These are phyloP conservation scores for Prunella fulvescens DNA, from an alignment of 2,113 vertebrate genomes.

Conservation along the genomic window DNA sequence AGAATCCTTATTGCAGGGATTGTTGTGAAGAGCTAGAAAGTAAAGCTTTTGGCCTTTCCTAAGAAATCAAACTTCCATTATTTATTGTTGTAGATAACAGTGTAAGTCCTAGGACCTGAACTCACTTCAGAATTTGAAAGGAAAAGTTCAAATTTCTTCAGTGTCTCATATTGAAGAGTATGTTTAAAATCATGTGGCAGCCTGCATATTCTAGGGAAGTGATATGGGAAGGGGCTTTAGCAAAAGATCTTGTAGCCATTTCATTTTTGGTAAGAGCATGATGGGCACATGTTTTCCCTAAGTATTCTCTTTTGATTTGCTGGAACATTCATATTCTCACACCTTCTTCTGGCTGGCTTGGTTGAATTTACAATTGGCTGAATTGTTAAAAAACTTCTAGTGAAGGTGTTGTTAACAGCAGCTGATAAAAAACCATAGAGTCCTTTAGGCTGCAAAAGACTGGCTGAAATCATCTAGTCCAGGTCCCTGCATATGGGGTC, in stretches of 20 bases:
- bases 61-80: background rate
- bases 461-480: background rate
- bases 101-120: background rate
- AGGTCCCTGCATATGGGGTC: background rate
- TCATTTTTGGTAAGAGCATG: background rate
- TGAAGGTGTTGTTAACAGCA: background rate
- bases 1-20: background rate
- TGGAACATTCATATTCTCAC: background rate
- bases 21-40: background rate
- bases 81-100: background rate
- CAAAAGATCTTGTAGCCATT: background rate
- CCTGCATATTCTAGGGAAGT: background rate
- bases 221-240: background rate
- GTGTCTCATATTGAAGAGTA: background rate
- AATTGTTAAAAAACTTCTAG: background rate
- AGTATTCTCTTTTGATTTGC: background rate
- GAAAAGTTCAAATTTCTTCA: background rate
- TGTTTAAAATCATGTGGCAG: background rate
- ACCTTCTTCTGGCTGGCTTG: background rate
- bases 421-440: background rate
- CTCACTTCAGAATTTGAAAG: background rate
- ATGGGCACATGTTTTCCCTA: background rate
- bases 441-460: background rate
- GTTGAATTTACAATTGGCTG: background rate
- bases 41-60: background rate